These are phyloP conservation scores for Catharus minimus DNA, from an alignment of 2,113 vertebrate genomes.

Conservation along the genomic window DNA sequence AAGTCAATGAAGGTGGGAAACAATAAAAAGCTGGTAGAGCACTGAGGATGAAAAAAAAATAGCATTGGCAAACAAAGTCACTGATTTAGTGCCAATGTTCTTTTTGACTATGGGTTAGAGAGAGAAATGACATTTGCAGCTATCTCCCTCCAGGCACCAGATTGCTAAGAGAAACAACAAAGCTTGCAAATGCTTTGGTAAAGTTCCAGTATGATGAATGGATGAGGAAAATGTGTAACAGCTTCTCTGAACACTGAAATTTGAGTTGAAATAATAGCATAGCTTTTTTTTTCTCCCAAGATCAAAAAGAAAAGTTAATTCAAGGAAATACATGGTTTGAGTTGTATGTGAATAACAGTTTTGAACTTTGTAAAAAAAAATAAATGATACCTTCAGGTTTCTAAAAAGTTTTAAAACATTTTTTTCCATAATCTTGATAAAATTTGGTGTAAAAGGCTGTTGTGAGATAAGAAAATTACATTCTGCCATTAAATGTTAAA, in stretches of 20 bases:
- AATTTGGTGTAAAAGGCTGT: neutral
- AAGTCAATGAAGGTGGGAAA: neutral
- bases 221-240: neutral
- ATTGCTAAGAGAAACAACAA: neutral
- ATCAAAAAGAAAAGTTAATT: neutral
- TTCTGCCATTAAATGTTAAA: neutral
- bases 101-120: neutral
- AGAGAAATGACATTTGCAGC: neutral
- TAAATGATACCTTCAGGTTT: neutral
- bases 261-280: neutral
- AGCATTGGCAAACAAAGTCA: neutral
- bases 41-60: neutral
- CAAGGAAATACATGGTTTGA: neutral
- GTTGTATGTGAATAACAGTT: neutral
- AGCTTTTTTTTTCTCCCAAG: no score
- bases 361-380: neutral
- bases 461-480: neutral
- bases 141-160: neutral
- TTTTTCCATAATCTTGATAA: neutral
- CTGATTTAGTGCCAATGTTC: neutral
- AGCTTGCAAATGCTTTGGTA: constrained; percentile 8
- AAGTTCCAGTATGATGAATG: neutral
- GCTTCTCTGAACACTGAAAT: neutral
- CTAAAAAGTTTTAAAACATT: neutral
- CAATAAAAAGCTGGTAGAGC: neutral